Evolutionary conservation across 2,888 invertebrate genomes (phyloP).

Genomic region (Caenorhabditis sulstoni): DNA sequence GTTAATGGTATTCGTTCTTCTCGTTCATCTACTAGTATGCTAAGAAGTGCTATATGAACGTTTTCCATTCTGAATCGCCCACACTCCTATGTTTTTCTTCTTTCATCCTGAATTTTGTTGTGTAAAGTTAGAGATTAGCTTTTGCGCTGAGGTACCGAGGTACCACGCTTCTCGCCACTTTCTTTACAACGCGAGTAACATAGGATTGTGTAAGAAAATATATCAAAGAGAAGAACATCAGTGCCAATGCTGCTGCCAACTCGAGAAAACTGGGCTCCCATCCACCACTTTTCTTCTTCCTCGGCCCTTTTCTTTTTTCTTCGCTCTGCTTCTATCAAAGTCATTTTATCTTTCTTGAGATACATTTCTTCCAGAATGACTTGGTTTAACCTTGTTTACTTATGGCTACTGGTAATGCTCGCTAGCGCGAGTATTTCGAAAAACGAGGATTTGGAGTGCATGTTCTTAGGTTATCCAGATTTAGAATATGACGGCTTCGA

Average conservation of each 20-base stretch:
- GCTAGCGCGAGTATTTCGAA: slow-evolving; percentile 59
- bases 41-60: too few relatives aligned
- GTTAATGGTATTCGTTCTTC: too few relatives aligned
- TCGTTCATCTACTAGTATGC: too few relatives aligned
- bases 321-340: not conserved
- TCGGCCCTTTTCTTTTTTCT: not conserved
- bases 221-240: slow-evolving; percentile 43
- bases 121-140: slow-evolving; percentile 31
- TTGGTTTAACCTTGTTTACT: slow-evolving; percentile 57
- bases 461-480: slow-evolving; percentile 81
- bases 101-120: slow-evolving; percentile 29
- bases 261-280: slow-evolving; percentile 1
- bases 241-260: slow-evolving; percentile 43
- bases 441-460: slow-evolving; percentile 77
- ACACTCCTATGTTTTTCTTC: slow-evolving; percentile 37
- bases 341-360: slow-evolving; percentile 1
- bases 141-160: not conserved
- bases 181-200: slow-evolving; percentile 52
- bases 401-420: slow-evolving; percentile 43
- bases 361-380: slow-evolving; percentile 54
- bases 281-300: slow-evolving; percentile 6
- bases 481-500: slow-evolving; percentile 80
- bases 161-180: not conserved
- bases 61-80: slow-evolving; percentile 5
- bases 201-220: slow-evolving; percentile 42